Evolutionary conservation across 2,888 invertebrate genomes (phyloP).

Genomic region (Lasioglossum leucozonium): DNA sequence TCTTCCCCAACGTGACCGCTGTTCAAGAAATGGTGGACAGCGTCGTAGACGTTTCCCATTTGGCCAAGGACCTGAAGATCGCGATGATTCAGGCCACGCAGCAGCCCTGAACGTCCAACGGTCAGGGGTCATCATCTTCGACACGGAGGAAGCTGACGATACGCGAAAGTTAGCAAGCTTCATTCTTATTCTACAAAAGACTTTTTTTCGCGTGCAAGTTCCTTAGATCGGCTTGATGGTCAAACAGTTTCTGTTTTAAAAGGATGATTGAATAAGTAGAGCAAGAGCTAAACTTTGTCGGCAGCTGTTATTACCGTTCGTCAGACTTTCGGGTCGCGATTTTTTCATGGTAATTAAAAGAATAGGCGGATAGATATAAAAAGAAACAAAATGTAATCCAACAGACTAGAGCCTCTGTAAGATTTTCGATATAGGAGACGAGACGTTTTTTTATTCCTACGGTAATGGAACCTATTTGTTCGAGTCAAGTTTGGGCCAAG

Average conservation of each 20-base stretch:
- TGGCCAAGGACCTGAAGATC: slow-evolving; percentile 92
- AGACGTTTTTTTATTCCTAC: not conserved
- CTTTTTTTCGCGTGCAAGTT: slow-evolving; percentile 51
- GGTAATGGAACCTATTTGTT: slow-evolving; percentile 4
- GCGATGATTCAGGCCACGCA: slow-evolving; percentile 90
- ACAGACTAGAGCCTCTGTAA: not conserved
- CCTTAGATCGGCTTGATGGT: slow-evolving; percentile 56
- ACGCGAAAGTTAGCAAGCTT: slow-evolving; percentile 27
- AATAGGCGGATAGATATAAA: not conserved
- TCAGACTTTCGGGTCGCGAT: not conserved
- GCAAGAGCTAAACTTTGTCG: not conserved
- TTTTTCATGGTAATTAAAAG: not conserved
- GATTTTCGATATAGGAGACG: not conserved
- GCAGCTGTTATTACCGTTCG: not conserved
- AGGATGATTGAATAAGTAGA: slow-evolving; percentile 21
- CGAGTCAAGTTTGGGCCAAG: slow-evolving; percentile 4
- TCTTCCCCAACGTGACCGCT: slow-evolving; percentile 95
- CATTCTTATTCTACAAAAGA: slow-evolving; percentile 3
- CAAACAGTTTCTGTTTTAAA: slow-evolving; percentile 17
- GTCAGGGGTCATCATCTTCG: slow-evolving; percentile 12
- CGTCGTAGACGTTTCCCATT: slow-evolving; percentile 93
- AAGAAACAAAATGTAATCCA: not conserved
- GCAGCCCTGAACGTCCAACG: slow-evolving; percentile 80
- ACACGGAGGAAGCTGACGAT: slow-evolving; percentile 13
- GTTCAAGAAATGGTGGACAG: slow-evolving; percentile 98